These are phyloP conservation scores for Diplolepis rosae DNA, from an alignment of 2,888 invertebrate species.

Conservation along the genomic window DNA sequence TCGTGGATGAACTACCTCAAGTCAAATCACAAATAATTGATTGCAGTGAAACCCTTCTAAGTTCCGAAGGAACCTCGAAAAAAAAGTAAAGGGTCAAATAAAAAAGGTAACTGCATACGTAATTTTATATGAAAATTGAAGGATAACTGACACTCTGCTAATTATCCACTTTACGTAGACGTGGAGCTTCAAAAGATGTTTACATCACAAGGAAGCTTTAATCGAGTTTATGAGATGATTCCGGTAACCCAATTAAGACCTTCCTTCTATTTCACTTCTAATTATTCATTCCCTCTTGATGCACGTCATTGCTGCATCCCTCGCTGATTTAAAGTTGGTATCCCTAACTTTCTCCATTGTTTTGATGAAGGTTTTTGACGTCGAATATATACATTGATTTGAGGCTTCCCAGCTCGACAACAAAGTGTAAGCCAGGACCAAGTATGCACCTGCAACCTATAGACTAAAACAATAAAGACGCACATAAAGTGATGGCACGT, in stretches of 20 bases:
- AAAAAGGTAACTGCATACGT: neutral
- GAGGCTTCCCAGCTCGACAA: neutral
- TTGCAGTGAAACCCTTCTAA: neutral
- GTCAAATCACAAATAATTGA: too few species aligned
- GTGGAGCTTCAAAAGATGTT: conserved; percentile 62
- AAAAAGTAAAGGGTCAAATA: neutral
- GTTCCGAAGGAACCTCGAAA: neutral
- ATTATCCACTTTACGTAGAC: neutral
- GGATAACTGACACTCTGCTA: conserved; percentile 8
- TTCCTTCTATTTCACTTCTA: neutral
- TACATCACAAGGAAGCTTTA: conserved; percentile 62
- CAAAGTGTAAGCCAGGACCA: neutral
- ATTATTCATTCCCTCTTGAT: conserved; percentile 9
- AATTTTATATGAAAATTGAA: neutral
- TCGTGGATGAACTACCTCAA: too few species aligned
- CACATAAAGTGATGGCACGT: conserved; percentile 5
- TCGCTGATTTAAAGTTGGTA: neutral
- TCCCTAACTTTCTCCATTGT: neutral
- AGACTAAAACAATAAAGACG: neutral
- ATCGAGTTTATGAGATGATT: conserved; percentile 66
- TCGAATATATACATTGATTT: neutral
- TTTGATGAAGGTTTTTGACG: neutral
- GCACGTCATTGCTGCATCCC: neutral
- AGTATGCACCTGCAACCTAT: conserved; percentile 3
- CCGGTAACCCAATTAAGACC: conserved; percentile 59